These are phyloP conservation scores for Penaeus chinensis DNA, from an alignment of 1,140 invertebrate species.

Conservation along the genomic window DNA sequence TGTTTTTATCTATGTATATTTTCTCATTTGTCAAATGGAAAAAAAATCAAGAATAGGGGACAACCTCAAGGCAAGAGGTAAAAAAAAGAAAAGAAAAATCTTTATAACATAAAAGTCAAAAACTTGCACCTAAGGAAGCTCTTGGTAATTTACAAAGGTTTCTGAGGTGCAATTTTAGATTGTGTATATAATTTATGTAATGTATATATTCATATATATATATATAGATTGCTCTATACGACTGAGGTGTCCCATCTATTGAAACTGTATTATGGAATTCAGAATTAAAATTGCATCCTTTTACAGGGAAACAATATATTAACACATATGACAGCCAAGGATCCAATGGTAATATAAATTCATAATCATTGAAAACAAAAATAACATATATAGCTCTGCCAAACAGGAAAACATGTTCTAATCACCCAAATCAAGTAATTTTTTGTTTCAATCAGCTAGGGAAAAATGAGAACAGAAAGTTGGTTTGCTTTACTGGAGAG, in stretches of 20 bases:
- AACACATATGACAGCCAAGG: too few relatives aligned
- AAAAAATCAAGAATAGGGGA: neutral
- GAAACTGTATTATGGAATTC: neutral
- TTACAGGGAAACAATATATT: too few relatives aligned
- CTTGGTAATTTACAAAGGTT: conserved; percentile 10
- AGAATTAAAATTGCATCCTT: too few relatives aligned
- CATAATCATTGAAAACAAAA: too few relatives aligned
- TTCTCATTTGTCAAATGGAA: too few relatives aligned
- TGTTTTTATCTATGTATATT: neutral
- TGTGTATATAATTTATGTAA: neutral
- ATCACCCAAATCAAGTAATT: too few relatives aligned
- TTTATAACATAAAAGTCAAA: neutral
- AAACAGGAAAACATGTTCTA: too few relatives aligned
- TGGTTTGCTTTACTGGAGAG: neutral
- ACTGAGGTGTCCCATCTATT: conserved; percentile 15
- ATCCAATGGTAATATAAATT: too few relatives aligned
- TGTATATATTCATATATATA: neutral
- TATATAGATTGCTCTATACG: neutral
- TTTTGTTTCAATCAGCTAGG: too few relatives aligned
- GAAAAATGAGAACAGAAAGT: neutral
- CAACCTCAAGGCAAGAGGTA: neutral
- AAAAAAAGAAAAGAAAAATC: neutral
- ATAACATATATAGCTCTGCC: too few relatives aligned
- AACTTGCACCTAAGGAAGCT: conserved; percentile 28
- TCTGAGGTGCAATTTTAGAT: conserved; percentile 25